These are phyloP conservation scores for Osmerus eperlanus DNA, from an alignment of 2,113 vertebrate species.

Conservation along the genomic window DNA sequence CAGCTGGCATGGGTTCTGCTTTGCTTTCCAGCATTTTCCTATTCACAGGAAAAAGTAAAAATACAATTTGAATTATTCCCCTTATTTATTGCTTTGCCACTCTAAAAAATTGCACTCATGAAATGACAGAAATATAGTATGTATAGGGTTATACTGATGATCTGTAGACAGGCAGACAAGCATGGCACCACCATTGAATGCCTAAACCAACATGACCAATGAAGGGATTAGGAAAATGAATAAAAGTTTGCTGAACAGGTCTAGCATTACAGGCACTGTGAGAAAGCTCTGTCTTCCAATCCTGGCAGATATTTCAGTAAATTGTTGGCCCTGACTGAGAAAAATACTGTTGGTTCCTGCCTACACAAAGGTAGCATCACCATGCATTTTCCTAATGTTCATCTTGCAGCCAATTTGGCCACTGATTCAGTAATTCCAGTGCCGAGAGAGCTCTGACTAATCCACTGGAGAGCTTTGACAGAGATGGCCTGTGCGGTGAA, in stretches of 20 bases:
- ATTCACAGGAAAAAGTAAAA: no score
- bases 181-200: no score
- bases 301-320: neutral
- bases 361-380: constrained; percentile 26
- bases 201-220: no score
- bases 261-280: neutral
- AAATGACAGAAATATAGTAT: no score
- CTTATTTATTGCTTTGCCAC: no score
- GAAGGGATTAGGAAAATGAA: no score
- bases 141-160: no score
- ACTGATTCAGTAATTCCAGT: constrained; percentile 41
- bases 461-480: constrained; percentile 1
- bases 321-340: constrained; percentile 22
- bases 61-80: no score
- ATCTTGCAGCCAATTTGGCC: constrained; percentile 42
- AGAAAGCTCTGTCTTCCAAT: neutral
- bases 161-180: no score
- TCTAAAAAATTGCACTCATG: no score
- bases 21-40: no score
- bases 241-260: neutral
- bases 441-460: constrained; percentile 47
- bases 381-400: constrained; percentile 52
- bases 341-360: constrained; percentile 15
- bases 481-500: neutral
- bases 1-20: no score